These are phyloP conservation scores for Pachyramphus minor DNA, from an alignment of 2,113 vertebrate genomes.

Conservation along the genomic window DNA sequence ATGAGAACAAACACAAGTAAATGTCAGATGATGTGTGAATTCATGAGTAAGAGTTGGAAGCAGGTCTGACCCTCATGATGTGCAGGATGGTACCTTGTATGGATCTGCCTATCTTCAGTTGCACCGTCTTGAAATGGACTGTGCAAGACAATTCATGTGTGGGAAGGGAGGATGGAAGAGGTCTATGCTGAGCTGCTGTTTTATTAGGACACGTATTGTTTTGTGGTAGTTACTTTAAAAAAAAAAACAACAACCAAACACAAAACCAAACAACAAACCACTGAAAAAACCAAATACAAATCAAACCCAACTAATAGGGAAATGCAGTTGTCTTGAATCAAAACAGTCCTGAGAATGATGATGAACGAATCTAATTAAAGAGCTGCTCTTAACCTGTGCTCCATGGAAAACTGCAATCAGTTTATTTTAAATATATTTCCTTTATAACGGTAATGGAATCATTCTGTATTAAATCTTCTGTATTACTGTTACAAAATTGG, in stretches of 20 bases:
- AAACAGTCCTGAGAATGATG: background rate
- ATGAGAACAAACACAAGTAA: background rate
- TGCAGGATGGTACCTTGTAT: background rate
- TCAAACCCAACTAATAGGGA: background rate
- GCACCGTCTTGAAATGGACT: background rate
- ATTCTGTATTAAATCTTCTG: background rate
- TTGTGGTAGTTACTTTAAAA: background rate
- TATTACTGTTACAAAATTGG: background rate
- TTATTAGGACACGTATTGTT: background rate
- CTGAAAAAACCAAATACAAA: background rate
- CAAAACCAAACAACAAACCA: no score
- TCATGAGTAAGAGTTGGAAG: background rate
- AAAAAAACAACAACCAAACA: no score
- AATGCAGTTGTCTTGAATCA: background rate
- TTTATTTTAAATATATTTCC: background rate
- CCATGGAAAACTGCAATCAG: background rate
- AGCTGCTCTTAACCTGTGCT: background rate
- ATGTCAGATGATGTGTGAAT: background rate
- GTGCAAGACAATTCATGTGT: background rate
- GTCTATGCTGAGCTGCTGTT: background rate
- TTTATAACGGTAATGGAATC: background rate
- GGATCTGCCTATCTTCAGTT: background rate
- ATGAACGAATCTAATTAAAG: background rate
- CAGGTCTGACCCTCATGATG: background rate
- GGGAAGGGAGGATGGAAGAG: background rate